Base-by-base conservation (phyloP, 2,113 vertebrate species). In the Hemichromis elongatus region DNA sequence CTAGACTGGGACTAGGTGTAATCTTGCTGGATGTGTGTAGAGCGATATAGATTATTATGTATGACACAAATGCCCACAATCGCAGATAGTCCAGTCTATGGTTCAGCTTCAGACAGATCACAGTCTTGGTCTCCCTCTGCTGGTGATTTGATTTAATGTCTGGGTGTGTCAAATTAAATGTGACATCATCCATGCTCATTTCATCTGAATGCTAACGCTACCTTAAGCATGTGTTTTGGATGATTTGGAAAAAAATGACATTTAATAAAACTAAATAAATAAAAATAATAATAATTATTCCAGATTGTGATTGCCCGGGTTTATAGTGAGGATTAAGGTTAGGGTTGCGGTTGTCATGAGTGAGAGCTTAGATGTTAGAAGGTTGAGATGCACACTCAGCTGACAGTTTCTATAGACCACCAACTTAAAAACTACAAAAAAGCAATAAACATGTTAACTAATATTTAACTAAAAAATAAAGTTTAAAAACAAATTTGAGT, bases 91-190 rank as follows among this genome's bases (percentile, higher is more conserved):
- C 9, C 16, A 19, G 7, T 47, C 26, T 2, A 11, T 73, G 40
- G 16, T 7, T 13, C 8, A 9, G 18, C 11, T 37, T 19, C 18
- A 4, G 9, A 3, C 4, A 66, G 78, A 6, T 19, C 24, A 16
- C 30, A 53, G 85, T 88, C 86, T 92, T 3, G 92, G 93, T 80
- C 89, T 84, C 92, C 90, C 89, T 78, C 92, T 93, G 63, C 45
- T 91, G 93, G 56, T 59, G 19, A 5, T 16, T 56, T 28, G 3
- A 10, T 11, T 26, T 4, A 53, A n/a, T 9, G 24, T 50, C 42
- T 73, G 68, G 40, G 14, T 21, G 10, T 45, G 21, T 55, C 55
- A 55, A 28, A 40, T n/a, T 10, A 18, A 56, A 70, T 11, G 10
- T n/a, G 30, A 33, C 5, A 4, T 7, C 8, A 16, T 56, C 26